phyloP scores from a whole-genome alignment of 2,888 invertebrate genomes.

The Spisula solida region DNA sequence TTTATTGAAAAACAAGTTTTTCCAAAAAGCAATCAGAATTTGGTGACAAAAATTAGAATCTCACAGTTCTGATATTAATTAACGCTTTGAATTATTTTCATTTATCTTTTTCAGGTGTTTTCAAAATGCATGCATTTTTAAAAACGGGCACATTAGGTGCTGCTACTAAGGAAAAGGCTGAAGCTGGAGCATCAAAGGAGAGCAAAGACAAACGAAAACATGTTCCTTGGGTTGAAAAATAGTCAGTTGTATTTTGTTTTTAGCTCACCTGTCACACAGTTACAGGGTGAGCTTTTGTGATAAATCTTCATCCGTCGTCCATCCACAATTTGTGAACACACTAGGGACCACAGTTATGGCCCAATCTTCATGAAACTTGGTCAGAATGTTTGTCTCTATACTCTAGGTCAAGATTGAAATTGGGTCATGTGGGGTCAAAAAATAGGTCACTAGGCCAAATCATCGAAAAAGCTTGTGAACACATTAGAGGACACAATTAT shows the following conservation, averaged over 20 bases:
- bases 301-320: too few relatives aligned
- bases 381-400: not conserved
- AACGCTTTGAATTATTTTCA: not conserved
- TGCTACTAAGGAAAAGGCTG: constrained; percentile 75
- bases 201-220: constrained; percentile 75
- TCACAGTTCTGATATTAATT: not conserved
- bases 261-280: too few relatives aligned
- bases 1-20: too few relatives aligned
- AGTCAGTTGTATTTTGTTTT: constrained; percentile 82
- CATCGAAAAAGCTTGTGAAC: not conserved
- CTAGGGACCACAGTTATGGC: not conserved
- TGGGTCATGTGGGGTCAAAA: not conserved
- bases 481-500: too few relatives aligned
- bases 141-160: constrained; percentile 81
- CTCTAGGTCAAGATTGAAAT: not conserved
- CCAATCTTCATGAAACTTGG: not conserved
- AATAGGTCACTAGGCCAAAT: not conserved
- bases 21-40: too few relatives aligned
- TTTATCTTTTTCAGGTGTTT: not conserved
- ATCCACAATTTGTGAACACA: too few relatives aligned
- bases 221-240: constrained; percentile 89
- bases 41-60: too few relatives aligned
- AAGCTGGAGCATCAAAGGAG: constrained; percentile 63
- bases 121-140: constrained; percentile 86
- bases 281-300: too few relatives aligned